Percentiles rank a stretch among this genome's conserved stretches.
Evolutionary conservation across 2,113 vertebrate species (phyloP).

Genomic region (Macquaria ambigua): DNA sequence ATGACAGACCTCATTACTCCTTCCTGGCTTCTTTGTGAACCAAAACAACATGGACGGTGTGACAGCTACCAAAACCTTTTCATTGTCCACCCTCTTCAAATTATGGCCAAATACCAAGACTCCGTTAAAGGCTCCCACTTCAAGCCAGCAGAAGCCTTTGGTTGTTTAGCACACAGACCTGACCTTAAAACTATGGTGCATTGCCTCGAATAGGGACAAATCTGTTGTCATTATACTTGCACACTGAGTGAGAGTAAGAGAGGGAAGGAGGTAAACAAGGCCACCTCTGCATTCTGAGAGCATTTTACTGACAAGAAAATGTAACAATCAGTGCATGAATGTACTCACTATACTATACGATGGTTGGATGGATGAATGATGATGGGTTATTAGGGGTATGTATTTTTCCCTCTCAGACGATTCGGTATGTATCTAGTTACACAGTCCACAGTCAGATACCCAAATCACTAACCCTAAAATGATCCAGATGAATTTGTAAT

Average conservation of each 20-base stretch:
- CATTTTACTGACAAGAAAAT: neutral
- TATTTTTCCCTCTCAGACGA: neutral
- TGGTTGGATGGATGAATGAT: neutral
- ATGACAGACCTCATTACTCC: slow-evolving; percentile 75
- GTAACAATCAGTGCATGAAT: neutral
- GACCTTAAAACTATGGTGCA: slow-evolving; percentile 43
- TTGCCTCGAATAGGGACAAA: neutral
- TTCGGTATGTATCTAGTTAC: neutral
- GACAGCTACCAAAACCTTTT: slow-evolving; percentile 43
- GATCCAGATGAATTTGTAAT: neutral
- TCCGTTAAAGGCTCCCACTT: slow-evolving; percentile 12
- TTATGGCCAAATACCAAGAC: slow-evolving; percentile 19
- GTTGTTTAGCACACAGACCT: slow-evolving; percentile 27
- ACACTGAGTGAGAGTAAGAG: neutral
- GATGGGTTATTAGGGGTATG: neutral
- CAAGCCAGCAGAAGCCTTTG: slow-evolving; percentile 8
- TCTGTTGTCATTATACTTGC: neutral
- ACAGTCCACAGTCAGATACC: neutral
- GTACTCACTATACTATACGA: neutral
- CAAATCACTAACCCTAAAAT: neutral
- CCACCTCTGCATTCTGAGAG: neutral
- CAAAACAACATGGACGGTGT: slow-evolving; percentile 30
- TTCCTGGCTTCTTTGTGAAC: slow-evolving; percentile 47
- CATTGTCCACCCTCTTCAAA: slow-evolving; percentile 44
- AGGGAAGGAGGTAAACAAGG: neutral